These are phyloP conservation scores for Olivierus martensii DNA, from an alignment of 1,140 invertebrate genomes.

Conservation along the genomic window DNA sequence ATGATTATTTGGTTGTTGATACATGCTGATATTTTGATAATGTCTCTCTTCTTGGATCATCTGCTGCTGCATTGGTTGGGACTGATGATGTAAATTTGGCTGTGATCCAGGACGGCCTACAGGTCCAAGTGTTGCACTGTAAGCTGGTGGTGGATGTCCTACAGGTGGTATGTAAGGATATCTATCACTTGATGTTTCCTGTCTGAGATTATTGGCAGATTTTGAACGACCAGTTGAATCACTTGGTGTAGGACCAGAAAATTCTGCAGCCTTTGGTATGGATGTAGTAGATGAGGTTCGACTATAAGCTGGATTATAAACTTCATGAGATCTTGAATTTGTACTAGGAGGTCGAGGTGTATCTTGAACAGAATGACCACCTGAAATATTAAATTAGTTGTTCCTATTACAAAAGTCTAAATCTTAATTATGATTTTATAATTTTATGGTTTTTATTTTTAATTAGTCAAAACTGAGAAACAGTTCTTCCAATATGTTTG, in stretches of 20 bases:
- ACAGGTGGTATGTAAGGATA: constrained; percentile 15
- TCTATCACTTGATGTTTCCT: constrained; percentile 7
- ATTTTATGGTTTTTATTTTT: no score
- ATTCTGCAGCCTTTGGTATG: constrained; percentile 14
- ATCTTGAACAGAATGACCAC: no score
- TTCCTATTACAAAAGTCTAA: no score
- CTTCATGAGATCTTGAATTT: constrained; percentile 36
- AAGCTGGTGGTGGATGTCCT: constrained; percentile 12
- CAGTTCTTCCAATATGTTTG: no score
- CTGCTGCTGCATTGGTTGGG: constrained; percentile 17
- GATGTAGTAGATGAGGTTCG: constrained; percentile 45
- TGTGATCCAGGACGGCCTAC: constrained; percentile 14
- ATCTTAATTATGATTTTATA: no score
- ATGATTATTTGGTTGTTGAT: constrained; percentile 16
- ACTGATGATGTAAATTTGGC: constrained; percentile 17
- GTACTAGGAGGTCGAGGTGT: background rate
- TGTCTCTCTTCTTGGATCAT: constrained; percentile 21
- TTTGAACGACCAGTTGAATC: constrained; percentile 6
- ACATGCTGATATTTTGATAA: constrained; percentile 24
- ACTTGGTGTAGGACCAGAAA: background rate
- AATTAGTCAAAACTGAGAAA: no score
- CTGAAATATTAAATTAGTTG: no score
- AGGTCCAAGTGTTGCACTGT: constrained; percentile 3
- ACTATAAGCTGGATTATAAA: constrained; percentile 53
- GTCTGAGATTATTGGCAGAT: constrained; percentile 11